Evolutionary conservation across 2,797 vertebrate species (phyloP).

Genomic region (Crax fasciolata): DNA sequence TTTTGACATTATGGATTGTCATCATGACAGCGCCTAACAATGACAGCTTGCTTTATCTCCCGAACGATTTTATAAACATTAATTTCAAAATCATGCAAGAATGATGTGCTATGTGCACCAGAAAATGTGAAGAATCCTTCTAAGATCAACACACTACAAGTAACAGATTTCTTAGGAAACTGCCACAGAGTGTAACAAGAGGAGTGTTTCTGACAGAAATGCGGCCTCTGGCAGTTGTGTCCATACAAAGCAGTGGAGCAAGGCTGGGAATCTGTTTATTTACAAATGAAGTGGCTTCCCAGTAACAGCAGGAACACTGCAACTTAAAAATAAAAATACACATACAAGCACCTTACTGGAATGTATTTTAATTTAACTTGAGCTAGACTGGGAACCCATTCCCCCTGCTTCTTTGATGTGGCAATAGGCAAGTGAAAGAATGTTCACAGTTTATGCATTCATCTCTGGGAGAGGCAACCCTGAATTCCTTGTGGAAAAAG

Average conservation of each 20-base stretch:
- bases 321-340: conserved; percentile 21
- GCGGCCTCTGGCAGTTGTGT: conserved; percentile 12
- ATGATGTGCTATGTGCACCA: conserved; percentile 15
- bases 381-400: neutral
- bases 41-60: conserved; percentile 17
- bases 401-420: conserved; percentile 19
- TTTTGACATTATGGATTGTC: conserved; percentile 8
- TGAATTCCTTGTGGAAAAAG: neutral
- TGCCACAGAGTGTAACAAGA: neutral
- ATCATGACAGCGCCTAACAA: neutral
- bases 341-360: conserved; percentile 19
- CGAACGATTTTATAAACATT: conserved; percentile 6
- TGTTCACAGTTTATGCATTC: conserved; percentile 48
- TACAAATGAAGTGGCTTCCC: conserved; percentile 55
- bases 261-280: conserved; percentile 44
- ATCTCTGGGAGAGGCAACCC: conserved; percentile 23
- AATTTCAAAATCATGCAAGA: conserved; percentile 16
- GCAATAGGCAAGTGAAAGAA: conserved; percentile 44
- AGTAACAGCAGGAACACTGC: conserved; percentile 46
- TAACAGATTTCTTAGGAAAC: conserved; percentile 38
- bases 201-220: conserved; percentile 12
- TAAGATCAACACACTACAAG: conserved; percentile 43
- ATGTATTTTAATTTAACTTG: conserved; percentile 22
- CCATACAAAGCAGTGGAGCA: conserved; percentile 27
- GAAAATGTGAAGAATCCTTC: conserved; percentile 35